Conservation (phyloP, 2,113 vertebrate species). For the Corythaeola cristata region DNA sequence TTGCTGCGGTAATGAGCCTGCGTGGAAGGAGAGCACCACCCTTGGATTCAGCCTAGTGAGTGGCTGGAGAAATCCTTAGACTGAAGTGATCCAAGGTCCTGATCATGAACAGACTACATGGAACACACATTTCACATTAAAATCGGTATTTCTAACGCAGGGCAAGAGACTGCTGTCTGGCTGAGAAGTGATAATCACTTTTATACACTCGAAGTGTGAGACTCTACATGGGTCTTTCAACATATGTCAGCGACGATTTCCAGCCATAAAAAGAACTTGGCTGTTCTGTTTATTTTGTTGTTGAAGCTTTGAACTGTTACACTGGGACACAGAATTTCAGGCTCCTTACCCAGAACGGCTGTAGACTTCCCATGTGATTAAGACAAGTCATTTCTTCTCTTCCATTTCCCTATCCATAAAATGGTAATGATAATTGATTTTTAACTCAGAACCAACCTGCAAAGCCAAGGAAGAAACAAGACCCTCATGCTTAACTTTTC, state of each 20-base stretch:
- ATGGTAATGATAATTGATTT: neutral
- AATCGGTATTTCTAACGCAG: neutral
- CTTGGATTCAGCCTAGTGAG: neutral
- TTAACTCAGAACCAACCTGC: neutral
- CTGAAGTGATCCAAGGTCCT: accelerated
- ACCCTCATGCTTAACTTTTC: neutral
- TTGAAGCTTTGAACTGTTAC: neutral
- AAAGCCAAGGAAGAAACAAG: neutral
- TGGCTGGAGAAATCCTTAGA: neutral
- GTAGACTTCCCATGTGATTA: neutral
- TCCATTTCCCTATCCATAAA: neutral
- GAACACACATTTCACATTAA: neutral
- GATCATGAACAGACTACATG: neutral
- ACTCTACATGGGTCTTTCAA: neutral
- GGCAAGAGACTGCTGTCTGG: neutral
- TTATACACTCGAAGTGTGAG: neutral
- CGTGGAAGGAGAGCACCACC: accelerated
- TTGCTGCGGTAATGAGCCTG: neutral
- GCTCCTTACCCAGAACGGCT: neutral
- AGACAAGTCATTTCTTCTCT: neutral
- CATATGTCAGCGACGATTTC: neutral
- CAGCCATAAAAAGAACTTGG: neutral
- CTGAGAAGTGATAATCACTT: neutral
- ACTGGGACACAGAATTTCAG: neutral
- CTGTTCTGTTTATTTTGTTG: neutral